A percentile compares a stretch with the other conserved stretches of the same genome.
Conservation (phyloP, 2,113 vertebrate genomes). For the Eptatretus burgeri region DNA sequence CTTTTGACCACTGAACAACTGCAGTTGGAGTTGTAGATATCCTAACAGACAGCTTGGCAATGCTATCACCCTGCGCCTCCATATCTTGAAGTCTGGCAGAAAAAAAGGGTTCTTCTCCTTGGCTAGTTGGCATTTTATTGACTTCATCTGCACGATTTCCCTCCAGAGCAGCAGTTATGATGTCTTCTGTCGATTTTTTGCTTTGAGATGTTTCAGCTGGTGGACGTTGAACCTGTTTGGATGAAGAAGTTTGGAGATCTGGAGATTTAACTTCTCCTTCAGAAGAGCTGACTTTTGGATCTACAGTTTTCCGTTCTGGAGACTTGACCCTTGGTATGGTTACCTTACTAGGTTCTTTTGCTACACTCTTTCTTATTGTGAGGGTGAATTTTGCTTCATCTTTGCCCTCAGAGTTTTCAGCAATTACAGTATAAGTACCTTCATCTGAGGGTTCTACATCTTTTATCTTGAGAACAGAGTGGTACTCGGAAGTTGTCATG, state of each 20-base stretch:
- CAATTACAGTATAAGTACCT: constrained; percentile 46
- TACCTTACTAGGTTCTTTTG: constrained; percentile 36
- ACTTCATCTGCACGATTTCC: background rate
- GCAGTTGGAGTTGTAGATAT: constrained; percentile 20
- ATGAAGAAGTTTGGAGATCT: background rate
- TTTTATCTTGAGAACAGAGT: constrained; percentile 53
- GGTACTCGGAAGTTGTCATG: constrained; percentile 34
- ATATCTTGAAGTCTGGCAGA: constrained; percentile 18
- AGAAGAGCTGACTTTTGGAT: constrained; percentile 24
- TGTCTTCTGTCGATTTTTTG: too few species aligned
- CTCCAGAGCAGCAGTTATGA: too few species aligned
- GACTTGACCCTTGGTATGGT: constrained; percentile 33
- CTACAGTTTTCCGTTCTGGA: constrained; percentile 20
- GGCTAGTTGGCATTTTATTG: background rate
- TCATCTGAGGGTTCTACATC: constrained; percentile 49
- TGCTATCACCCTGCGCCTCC: constrained; percentile 18
- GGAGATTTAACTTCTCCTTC: constrained; percentile 22
- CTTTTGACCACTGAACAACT: constrained; percentile 21
- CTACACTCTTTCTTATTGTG: constrained; percentile 31
- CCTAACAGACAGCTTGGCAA: constrained; percentile 20
- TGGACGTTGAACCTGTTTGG: background rate
- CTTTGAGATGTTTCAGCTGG: too few species aligned
- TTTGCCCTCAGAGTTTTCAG: constrained; percentile 50
- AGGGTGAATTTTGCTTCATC: constrained; percentile 61
- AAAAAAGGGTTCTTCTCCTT: constrained; percentile 17